phyloP scores from a whole-genome alignment of 2,113 vertebrate genomes.

The Falco punctatus region DNA sequence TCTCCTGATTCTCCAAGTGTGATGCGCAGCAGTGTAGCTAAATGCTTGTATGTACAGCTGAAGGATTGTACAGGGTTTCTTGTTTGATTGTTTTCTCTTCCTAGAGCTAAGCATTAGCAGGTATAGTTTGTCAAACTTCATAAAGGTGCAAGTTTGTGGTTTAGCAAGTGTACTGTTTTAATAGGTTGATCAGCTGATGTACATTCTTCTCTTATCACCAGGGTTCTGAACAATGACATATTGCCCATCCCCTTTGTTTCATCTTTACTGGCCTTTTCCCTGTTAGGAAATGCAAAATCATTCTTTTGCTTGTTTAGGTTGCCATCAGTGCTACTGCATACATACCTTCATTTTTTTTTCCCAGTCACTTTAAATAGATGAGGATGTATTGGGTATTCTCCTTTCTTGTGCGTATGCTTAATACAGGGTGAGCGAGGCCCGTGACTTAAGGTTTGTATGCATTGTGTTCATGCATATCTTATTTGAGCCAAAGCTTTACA shows the following conservation, averaged over 20 bases:
- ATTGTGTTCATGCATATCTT: neutral
- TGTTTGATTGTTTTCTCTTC: neutral
- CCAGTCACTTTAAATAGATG: neutral
- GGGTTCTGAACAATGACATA: neutral
- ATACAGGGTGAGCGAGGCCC: neutral
- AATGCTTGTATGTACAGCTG: neutral
- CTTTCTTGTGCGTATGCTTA: neutral
- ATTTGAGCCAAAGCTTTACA: neutral
- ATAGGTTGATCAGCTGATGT: neutral
- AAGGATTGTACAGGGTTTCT: neutral
- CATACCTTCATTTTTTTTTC: neutral
- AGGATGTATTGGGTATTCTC: neutral
- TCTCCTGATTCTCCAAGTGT: neutral
- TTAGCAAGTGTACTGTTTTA: no score
- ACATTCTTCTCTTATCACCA: neutral
- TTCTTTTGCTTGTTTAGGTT: neutral
- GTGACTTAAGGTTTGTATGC: neutral
- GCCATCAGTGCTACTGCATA: neutral
- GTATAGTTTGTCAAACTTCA: neutral
- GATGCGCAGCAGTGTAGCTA: neutral
- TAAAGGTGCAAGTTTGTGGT: neutral
- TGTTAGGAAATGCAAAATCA: neutral
- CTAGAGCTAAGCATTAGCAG: neutral
- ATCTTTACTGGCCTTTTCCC: neutral
- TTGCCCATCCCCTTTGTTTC: neutral